A percentile compares a stretch with the other conserved stretches of the same genome.
These are phyloP conservation scores for Drosophila heteroneura DNA, from an alignment of 2,888 invertebrate genomes.

Conservation along the genomic window DNA sequence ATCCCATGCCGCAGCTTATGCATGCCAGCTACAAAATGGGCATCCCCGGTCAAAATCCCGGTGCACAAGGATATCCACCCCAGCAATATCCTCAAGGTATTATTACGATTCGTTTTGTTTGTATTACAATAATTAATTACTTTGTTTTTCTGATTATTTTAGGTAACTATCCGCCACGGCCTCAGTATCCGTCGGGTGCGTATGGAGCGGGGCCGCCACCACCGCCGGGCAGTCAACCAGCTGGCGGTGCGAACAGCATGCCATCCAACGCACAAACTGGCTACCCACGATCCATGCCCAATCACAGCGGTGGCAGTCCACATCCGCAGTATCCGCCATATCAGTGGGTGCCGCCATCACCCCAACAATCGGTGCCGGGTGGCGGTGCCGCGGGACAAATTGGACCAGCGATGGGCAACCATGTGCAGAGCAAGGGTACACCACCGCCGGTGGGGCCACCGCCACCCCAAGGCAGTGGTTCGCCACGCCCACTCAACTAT, in stretches of 20 bases:
- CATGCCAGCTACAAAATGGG: slow-evolving; percentile 88
- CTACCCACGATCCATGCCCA: slow-evolving; percentile 87
- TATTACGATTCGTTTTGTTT: neutral
- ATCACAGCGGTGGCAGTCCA: slow-evolving; percentile 86
- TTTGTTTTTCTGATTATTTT: neutral
- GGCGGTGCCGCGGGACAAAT: slow-evolving; percentile 72
- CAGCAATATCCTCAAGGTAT: slow-evolving; percentile 87
- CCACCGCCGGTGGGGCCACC: slow-evolving; percentile 85
- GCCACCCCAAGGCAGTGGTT: slow-evolving; percentile 84
- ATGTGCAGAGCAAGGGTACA: slow-evolving; percentile 84
- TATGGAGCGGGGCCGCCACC: slow-evolving; percentile 86
- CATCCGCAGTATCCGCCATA: slow-evolving; percentile 85
- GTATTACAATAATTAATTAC: neutral
- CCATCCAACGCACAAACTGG: slow-evolving; percentile 82
- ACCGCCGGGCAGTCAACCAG: slow-evolving; percentile 86
- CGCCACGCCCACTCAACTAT: slow-evolving; percentile 88
- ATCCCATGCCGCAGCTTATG: slow-evolving; percentile 84
- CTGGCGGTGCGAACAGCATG: slow-evolving; percentile 83
- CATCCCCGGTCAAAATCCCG: slow-evolving; percentile 86
- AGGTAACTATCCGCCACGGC: slow-evolving; percentile 85
- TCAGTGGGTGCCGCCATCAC: slow-evolving; percentile 85
- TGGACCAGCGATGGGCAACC: slow-evolving; percentile 82
- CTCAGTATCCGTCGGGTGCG: slow-evolving; percentile 87
- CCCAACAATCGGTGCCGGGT: slow-evolving; percentile 79
- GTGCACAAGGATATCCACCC: slow-evolving; percentile 87